These are phyloP conservation scores for Thamnaconus septentrionalis DNA, from an alignment of 2,113 vertebrate species.

Conservation along the genomic window DNA sequence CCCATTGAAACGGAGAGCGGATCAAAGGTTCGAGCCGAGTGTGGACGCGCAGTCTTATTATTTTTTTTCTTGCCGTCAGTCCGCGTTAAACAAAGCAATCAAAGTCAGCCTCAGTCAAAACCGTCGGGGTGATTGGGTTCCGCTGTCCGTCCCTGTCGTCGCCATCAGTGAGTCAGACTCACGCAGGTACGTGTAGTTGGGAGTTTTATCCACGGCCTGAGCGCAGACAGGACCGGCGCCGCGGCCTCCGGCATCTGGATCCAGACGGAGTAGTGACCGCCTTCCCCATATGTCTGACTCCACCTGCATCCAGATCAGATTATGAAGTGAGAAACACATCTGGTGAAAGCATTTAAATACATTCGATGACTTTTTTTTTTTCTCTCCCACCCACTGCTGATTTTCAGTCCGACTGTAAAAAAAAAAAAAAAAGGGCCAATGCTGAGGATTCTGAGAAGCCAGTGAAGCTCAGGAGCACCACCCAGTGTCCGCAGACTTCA, in stretches of 20 bases:
- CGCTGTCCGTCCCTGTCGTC: background rate
- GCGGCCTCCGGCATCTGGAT: constrained; percentile 39
- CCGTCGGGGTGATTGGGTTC: background rate
- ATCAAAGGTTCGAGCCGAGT: constrained; percentile 47
- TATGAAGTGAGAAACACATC: constrained; percentile 17
- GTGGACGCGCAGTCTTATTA: constrained; percentile 1
- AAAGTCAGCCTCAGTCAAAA: background rate
- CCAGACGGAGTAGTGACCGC: constrained; percentile 74
- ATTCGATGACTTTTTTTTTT: constrained; percentile 9
- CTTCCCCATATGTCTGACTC: constrained; percentile 71
- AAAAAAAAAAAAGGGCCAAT: background rate
- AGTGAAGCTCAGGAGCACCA: constrained; percentile 57
- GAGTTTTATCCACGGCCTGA: constrained; percentile 48
- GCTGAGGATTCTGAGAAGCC: background rate
- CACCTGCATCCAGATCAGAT: constrained; percentile 62
- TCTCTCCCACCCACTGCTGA: constrained; percentile 11
- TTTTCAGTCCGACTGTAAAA: background rate
- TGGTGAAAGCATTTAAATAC: constrained; percentile 9
- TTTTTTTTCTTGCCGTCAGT: constrained; percentile 19
- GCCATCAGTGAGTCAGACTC: constrained; percentile 42
- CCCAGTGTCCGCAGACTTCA: constrained; percentile 54
- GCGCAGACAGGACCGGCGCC: constrained; percentile 48
- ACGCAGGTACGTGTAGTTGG: constrained; percentile 68
- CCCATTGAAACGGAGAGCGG: constrained; percentile 50
- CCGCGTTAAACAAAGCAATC: background rate